These are phyloP conservation scores for Enteromius mattozi DNA, from an alignment of 2,797 vertebrate species.

Conservation along the genomic window DNA sequence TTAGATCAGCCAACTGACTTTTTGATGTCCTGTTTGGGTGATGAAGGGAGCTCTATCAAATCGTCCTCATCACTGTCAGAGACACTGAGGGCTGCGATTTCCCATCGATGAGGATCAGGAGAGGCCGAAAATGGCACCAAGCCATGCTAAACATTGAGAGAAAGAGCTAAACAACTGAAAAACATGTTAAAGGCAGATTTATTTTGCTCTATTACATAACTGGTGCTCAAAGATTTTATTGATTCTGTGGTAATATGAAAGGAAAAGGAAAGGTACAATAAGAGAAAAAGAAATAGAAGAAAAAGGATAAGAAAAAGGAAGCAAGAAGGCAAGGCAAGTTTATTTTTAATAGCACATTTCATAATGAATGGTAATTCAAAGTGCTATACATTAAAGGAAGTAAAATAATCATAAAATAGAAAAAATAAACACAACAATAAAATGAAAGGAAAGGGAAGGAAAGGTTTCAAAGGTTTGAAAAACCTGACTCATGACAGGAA, in stretches of 20 bases:
- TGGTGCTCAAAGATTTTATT: not conserved
- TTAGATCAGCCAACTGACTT: constrained; percentile 74
- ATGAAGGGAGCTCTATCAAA: constrained; percentile 73
- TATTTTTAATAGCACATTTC: too few species aligned
- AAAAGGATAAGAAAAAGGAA: not conserved
- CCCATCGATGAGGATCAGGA: constrained; percentile 68
- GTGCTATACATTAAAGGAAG: too few species aligned
- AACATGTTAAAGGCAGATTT: not conserved
- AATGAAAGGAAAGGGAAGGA: too few species aligned
- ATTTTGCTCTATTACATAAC: not conserved
- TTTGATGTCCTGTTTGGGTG: constrained; percentile 80
- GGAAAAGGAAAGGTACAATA: not conserved
- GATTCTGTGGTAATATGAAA: not conserved
- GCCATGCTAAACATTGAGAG: constrained; percentile 57
- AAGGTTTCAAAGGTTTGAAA: not conserved
- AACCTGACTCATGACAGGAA: constrained; percentile 23
- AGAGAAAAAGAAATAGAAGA: not conserved
- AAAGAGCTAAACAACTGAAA: constrained; percentile 18
- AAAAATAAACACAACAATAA: too few species aligned
- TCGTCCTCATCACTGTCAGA: constrained; percentile 72
- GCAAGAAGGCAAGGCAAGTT: too few species aligned
- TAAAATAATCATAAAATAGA: too few species aligned
- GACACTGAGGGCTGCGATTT: constrained; percentile 56
- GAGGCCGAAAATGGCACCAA: constrained; percentile 70
- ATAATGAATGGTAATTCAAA: too few species aligned